Evolutionary conservation across 2,888 invertebrate genomes (phyloP), one percentile per base, ranked within the genome.

Genomic region (Meiosimyza platycephala): DNA sequence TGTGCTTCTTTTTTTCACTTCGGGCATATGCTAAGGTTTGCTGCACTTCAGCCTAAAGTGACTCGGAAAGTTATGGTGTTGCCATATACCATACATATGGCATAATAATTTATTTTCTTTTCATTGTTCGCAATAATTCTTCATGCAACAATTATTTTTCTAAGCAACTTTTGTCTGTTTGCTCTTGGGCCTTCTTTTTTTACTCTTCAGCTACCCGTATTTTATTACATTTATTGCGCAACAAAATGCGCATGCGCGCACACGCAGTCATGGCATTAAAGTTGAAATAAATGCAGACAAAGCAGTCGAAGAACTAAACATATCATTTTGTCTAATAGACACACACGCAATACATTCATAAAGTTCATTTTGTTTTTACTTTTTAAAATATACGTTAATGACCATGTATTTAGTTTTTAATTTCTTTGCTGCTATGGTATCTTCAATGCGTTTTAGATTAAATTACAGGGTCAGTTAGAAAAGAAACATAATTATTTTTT

Each of bases 391-490:
- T 52, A 62, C 70, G 70, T 63, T 63, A 70, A 70, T 70, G 70
- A 63, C 70, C 70, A 70, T 70, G 70, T 54, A 63, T 62, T 63
- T 40, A 52, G 70, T 70, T 54, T 70, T 54, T 70, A 70, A 63
- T 70, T 63, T 70, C 70, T 59, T 52, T n/a, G 22, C 57, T 59
- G 6, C 9, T 40, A 57, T 22, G 59, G 40, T 59, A 28, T 51
- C 33, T 69, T 22, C 47, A 47, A 63, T 28, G 11, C 51, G 60
- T 40, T 67, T 15, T 2, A 28, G 60, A 22, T 62, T 51, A 16
- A 60, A 60, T 69, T 69, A 69, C 69, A 69, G 69, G 69, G 69
- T 69, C 69, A 28, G 28, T 28, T 28, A 28, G 28, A 4, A 28
- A 28, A 28, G 28, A 28, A 28, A 28, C 3, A 28, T 28, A 4